Evolutionary conservation across 2,113 vertebrate genomes (phyloP).

Genomic region (Cnemophilus loriae): DNA sequence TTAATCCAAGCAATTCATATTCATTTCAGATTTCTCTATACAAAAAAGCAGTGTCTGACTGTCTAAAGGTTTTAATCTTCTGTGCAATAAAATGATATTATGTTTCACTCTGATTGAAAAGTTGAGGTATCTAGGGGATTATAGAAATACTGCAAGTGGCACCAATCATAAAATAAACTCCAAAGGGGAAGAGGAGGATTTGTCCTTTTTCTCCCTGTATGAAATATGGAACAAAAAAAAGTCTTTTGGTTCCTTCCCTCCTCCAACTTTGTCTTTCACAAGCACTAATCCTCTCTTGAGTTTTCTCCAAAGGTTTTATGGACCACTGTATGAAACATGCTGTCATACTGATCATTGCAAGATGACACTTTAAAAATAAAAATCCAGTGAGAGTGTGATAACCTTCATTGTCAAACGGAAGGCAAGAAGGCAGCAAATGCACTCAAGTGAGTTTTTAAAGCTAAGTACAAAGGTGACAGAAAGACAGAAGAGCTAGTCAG

Average conservation of each 20-base stretch:
- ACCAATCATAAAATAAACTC: not conserved
- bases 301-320: slow-evolving; percentile 11
- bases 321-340: not conserved
- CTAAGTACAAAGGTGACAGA: not conserved
- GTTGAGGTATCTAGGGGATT: not conserved
- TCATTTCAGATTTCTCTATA: not conserved
- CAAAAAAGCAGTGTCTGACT: not conserved
- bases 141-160: not conserved
- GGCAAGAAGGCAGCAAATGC: not conserved
- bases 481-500: slow-evolving; percentile 13
- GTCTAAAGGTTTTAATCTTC: slow-evolving; percentile 7
- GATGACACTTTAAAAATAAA: slow-evolving; percentile 19
- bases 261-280: not conserved
- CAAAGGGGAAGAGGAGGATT: not conserved
- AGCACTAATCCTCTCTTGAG: slow-evolving; percentile 8
- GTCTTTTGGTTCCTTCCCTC: not conserved
- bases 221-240: not conserved
- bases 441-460: not conserved
- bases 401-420: slow-evolving; percentile 39
- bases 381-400: not conserved
- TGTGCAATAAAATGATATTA: not conserved
- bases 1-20: not conserved
- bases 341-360: slow-evolving; percentile 14
- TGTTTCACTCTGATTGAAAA: slow-evolving; percentile 18
- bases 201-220: not conserved